Evolutionary conservation across 2,888 invertebrate species (phyloP).

Genomic region (Ctenicera cuprea): DNA sequence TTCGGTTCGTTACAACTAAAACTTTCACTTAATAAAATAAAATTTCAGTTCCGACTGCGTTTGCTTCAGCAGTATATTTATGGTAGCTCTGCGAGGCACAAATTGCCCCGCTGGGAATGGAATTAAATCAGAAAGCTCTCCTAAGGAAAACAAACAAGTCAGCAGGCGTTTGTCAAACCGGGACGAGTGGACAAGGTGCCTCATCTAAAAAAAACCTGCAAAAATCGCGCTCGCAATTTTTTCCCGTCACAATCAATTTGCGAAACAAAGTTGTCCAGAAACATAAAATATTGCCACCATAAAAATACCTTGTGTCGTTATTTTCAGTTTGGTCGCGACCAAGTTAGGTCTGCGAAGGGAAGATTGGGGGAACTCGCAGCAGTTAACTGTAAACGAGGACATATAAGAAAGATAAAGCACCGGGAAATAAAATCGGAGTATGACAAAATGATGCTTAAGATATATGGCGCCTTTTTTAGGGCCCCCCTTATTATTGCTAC

Average conservation of each 20-base stretch:
- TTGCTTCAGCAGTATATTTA: slow-evolving; percentile 59
- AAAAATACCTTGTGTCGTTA: slow-evolving; percentile 63
- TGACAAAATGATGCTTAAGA: slow-evolving; percentile 68
- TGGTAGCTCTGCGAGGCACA: slow-evolving; percentile 57
- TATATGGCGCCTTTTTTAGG: slow-evolving; percentile 57
- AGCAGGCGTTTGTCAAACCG: slow-evolving; percentile 22
- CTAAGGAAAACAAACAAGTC: slow-evolving; percentile 52
- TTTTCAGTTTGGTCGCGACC: slow-evolving; percentile 62
- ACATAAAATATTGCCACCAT: slow-evolving; percentile 61
- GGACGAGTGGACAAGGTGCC: not conserved
- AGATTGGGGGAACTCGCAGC: slow-evolving; percentile 60
- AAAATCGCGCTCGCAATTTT: slow-evolving; percentile 38
- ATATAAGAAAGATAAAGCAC: slow-evolving; percentile 70
- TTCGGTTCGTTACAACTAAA: too few relatives aligned
- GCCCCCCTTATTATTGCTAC: not conserved
- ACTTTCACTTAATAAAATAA: slow-evolving; percentile 9
- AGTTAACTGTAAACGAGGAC: slow-evolving; percentile 67
- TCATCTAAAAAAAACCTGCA: not conserved
- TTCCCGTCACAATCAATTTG: slow-evolving; percentile 51
- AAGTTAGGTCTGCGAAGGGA: slow-evolving; percentile 50
- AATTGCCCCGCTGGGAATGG: slow-evolving; percentile 62
- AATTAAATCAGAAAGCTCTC: slow-evolving; percentile 57
- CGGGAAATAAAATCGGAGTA: slow-evolving; percentile 70
- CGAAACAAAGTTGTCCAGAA: slow-evolving; percentile 49
- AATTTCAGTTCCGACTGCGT: slow-evolving; percentile 11